Percentiles rank a stretch among this genome's conserved stretches.
These are phyloP conservation scores for Theristicus caerulescens DNA, from an alignment of 2,113 vertebrate genomes.

Conservation along the genomic window DNA sequence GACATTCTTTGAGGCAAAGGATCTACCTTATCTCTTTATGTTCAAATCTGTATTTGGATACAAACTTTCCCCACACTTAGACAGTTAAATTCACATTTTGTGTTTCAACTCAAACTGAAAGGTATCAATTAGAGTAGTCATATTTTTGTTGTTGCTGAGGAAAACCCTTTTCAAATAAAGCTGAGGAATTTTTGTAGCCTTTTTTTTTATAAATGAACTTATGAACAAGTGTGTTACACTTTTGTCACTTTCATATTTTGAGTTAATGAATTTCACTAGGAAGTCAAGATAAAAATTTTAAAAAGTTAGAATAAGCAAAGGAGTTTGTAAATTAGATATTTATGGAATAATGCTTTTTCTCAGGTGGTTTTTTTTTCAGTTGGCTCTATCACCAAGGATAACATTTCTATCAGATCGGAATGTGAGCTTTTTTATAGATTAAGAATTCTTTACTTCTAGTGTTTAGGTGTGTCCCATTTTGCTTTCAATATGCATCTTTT, in stretches of 20 bases:
- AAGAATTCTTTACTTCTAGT: neutral
- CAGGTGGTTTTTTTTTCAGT: neutral
- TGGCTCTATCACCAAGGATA: neutral
- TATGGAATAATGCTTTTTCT: neutral
- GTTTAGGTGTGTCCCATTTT: neutral
- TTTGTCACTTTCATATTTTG: neutral
- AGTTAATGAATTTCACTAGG: neutral
- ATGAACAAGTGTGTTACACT: neutral
- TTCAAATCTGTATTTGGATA: neutral
- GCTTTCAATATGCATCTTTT: neutral
- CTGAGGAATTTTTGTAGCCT: neutral
- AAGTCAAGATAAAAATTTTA: neutral
- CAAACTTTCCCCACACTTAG: neutral
- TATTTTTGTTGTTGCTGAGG: neutral
- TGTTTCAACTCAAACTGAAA: neutral
- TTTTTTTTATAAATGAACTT: neutral
- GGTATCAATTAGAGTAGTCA: neutral
- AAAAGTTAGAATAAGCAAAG: neutral
- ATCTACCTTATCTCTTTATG: neutral
- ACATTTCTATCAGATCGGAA: neutral
- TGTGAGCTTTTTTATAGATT: neutral
- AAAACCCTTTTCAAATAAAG: neutral
- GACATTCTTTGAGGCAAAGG: neutral
- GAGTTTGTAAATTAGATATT: neutral
- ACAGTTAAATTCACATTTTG: neutral